Evolutionary conservation across 2,888 invertebrate species (phyloP).

Genomic region (Ramazzottius varieornatus): DNA sequence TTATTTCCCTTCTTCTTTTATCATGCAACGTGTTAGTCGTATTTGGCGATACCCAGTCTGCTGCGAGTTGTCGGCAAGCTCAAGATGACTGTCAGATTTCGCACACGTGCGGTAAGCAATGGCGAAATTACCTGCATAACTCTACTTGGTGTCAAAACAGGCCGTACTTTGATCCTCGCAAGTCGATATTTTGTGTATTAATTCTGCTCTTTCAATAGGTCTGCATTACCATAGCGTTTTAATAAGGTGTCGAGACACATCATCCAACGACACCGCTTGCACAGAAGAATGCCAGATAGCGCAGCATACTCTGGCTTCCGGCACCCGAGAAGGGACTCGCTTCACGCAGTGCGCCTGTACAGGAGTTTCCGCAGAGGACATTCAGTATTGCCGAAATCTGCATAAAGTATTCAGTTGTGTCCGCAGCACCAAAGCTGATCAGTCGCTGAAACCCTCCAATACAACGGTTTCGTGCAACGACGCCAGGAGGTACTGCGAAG

Average conservation of each 20-base stretch:
- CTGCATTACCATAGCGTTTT: background rate
- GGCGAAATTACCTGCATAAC: background rate
- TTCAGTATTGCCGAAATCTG: background rate
- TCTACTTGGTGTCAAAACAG: background rate
- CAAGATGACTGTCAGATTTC: background rate
- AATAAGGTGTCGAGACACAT: background rate
- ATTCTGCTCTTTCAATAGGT: background rate
- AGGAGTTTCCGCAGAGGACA: background rate
- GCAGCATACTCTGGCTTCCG: background rate
- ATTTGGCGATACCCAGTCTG: background rate
- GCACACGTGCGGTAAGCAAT: background rate
- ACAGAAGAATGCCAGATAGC: background rate
- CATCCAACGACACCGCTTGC: background rate
- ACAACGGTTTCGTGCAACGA: background rate
- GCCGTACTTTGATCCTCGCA: background rate
- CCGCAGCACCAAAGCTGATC: background rate
- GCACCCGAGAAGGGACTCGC: background rate
- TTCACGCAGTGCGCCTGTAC: background rate
- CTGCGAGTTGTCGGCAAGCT: background rate
- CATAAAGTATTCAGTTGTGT: background rate
- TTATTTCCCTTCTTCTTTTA: too few species aligned
- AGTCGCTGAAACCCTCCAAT: background rate
- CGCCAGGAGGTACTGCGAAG: background rate
- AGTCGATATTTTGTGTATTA: too few species aligned
- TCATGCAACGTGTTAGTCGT: too few species aligned